Conservation (phyloP, 2,113 vertebrate species). For the Mustela lutreola region DNA sequence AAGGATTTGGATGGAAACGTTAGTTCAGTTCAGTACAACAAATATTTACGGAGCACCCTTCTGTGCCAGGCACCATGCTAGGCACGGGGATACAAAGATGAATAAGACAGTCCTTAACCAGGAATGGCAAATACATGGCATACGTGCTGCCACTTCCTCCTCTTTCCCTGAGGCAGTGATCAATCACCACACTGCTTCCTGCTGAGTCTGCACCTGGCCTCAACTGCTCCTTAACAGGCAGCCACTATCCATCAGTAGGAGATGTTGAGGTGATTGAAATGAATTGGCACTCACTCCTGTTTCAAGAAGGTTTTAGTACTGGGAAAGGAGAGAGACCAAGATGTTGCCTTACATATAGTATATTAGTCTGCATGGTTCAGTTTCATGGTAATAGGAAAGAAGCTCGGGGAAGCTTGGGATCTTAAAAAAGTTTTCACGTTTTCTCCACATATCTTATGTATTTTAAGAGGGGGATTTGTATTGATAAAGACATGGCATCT, state of each 20-base stretch:
- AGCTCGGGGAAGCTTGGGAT: background rate
- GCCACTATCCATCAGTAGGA: background rate
- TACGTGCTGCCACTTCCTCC: background rate
- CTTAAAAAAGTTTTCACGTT: conserved; percentile 14
- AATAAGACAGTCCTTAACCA: conserved; percentile 16
- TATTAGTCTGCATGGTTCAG: background rate
- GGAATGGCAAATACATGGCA: background rate
- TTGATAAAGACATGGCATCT: conserved; percentile 9
- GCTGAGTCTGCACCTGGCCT: conserved; percentile 30
- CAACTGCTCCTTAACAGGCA: background rate
- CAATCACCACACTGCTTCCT: conserved; percentile 29
- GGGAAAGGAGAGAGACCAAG: conserved; percentile 23
- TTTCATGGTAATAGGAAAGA: conserved; percentile 45
- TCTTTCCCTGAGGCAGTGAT: conserved; percentile 47
- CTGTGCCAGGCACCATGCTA: conserved; percentile 40
- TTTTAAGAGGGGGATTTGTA: background rate
- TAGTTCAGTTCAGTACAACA: conserved; percentile 28
- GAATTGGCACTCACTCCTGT: background rate
- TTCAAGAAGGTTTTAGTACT: background rate
- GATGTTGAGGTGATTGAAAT: background rate
- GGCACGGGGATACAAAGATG: conserved; percentile 48
- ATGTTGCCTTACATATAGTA: background rate
- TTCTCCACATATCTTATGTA: background rate
- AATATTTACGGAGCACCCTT: conserved; percentile 40
- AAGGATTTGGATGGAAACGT: background rate